Evolutionary conservation across 2,888 invertebrate genomes (phyloP).

Genomic region (Anticlea derivata): DNA sequence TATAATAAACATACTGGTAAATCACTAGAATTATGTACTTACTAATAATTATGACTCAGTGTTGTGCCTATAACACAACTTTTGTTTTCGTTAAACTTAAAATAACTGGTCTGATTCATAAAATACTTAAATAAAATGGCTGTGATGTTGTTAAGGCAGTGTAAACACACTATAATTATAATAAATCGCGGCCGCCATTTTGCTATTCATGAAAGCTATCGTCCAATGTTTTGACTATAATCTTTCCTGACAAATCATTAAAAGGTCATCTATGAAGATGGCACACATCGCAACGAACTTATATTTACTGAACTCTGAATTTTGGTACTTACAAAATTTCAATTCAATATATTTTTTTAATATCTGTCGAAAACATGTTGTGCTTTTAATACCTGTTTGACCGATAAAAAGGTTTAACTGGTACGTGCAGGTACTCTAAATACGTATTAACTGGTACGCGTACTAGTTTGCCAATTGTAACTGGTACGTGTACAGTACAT

Average conservation of each 20-base stretch:
- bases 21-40: slow-evolving; percentile 51
- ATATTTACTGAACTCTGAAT: background rate
- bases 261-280: slow-evolving; percentile 27
- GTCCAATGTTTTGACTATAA: background rate
- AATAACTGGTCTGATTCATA: slow-evolving; percentile 18
- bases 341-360: background rate
- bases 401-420: too few species aligned
- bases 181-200: slow-evolving; percentile 16
- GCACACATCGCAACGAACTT: slow-evolving; percentile 13
- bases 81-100: slow-evolving; percentile 32
- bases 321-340: slow-evolving; percentile 2
- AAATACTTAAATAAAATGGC: slow-evolving; percentile 16
- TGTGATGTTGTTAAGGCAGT: slow-evolving; percentile 34
- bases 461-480: background rate
- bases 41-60: slow-evolving; percentile 61
- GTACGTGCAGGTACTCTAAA: too few species aligned
- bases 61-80: slow-evolving; percentile 62
- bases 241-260: slow-evolving; percentile 8
- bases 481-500: background rate
- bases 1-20: slow-evolving; percentile 50
- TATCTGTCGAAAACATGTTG: too few species aligned
- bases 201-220: background rate
- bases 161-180: slow-evolving; percentile 3
- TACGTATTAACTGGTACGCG: slow-evolving; percentile 8
- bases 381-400: too few species aligned